Evolutionary conservation across 1,140 invertebrate genomes (phyloP).

Genomic region (Aphelenchoides besseyi): DNA sequence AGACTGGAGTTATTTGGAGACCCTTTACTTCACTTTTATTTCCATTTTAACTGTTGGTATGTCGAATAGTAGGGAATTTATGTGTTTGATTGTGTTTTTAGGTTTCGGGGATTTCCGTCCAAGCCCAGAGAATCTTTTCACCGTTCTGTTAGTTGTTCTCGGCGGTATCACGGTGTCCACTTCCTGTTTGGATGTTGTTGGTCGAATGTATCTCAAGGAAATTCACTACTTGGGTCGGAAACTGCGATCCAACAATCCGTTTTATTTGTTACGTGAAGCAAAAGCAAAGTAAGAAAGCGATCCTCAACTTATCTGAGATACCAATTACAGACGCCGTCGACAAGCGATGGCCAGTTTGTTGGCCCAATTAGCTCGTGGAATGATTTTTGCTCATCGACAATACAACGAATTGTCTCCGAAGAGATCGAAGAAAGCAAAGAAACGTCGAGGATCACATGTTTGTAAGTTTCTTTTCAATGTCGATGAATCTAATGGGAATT

Average conservation of each 20-base stretch:
- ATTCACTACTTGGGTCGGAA: slow-evolving; percentile 62
- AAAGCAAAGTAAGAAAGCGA: slow-evolving; percentile 55
- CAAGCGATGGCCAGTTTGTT: slow-evolving; percentile 57
- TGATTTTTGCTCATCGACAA: slow-evolving; percentile 62
- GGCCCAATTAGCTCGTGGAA: slow-evolving; percentile 58
- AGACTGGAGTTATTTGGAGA: slow-evolving; percentile 57
- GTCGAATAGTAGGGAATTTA: neutral
- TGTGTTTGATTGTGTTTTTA: slow-evolving; percentile 28
- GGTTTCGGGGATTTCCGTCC: slow-evolving; percentile 61
- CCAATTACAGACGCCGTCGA: slow-evolving; percentile 41
- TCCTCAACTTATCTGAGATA: neutral
- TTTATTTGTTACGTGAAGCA: slow-evolving; percentile 59
- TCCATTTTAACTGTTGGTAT: slow-evolving; percentile 59
- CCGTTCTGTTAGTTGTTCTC: slow-evolving; percentile 43
- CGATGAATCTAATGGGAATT: slow-evolving; percentile 22
- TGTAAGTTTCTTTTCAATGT: slow-evolving; percentile 38
- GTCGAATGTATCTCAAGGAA: slow-evolving; percentile 62
- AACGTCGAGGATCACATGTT: slow-evolving; percentile 48
- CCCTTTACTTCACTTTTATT: slow-evolving; percentile 61
- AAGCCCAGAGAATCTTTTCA: slow-evolving; percentile 43
- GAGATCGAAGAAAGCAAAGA: slow-evolving; percentile 34
- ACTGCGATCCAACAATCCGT: slow-evolving; percentile 59
- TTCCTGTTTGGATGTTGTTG: slow-evolving; percentile 61
- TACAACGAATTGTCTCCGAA: slow-evolving; percentile 54
- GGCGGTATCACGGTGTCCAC: slow-evolving; percentile 61